Evolutionary conservation across 64 coral and sea anemone genomes (phyloP).

Genomic region (Cladopsammia gracilis): DNA sequence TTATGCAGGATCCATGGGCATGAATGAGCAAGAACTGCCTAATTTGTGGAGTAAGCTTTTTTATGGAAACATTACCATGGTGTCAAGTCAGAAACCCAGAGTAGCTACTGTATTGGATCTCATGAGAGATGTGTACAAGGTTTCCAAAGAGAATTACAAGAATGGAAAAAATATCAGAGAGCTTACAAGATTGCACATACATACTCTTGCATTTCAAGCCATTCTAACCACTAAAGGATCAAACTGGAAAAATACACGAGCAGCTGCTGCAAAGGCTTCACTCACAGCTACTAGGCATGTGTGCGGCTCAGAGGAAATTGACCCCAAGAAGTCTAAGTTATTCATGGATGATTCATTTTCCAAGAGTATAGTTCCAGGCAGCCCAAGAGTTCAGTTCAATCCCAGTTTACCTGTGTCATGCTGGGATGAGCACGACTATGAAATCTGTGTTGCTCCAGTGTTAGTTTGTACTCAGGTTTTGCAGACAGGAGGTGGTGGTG

Average conservation of each 20-base stretch:
- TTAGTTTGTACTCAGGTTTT: conserved; percentile 90
- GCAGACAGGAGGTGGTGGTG: conserved; percentile 91
- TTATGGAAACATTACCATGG: conserved; percentile 76
- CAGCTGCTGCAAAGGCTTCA: conserved; percentile 86
- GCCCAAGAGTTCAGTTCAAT: conserved; percentile 84
- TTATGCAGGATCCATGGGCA: conserved; percentile 74
- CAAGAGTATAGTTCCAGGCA: conserved; percentile 66
- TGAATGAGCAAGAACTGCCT: conserved; percentile 96
- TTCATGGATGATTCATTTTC: conserved; percentile 99
- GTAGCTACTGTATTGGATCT: conserved; percentile 88
- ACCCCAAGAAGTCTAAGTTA: conserved; percentile 85
- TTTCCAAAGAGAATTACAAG: conserved; percentile 34
- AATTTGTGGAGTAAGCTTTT: conserved; percentile 82
- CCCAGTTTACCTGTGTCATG: conserved; percentile 86
- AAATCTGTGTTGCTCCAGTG: conserved; percentile 92
- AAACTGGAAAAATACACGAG: conserved; percentile 82
- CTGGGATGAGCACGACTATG: conserved; percentile 88
- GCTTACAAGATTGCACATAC: conserved; percentile 87
- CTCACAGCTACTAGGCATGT: conserved; percentile 87
- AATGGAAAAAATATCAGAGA: conserved; percentile 45
- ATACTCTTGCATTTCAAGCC: conserved; percentile 95
- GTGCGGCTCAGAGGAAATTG: conserved; percentile 84
- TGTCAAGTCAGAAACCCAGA: conserved; percentile 85
- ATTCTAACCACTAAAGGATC: conserved; percentile 75
- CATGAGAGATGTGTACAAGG: conserved; percentile 85